Evolutionary conservation across 2,888 invertebrate genomes (phyloP).

Genomic region (Patella caerulea): DNA sequence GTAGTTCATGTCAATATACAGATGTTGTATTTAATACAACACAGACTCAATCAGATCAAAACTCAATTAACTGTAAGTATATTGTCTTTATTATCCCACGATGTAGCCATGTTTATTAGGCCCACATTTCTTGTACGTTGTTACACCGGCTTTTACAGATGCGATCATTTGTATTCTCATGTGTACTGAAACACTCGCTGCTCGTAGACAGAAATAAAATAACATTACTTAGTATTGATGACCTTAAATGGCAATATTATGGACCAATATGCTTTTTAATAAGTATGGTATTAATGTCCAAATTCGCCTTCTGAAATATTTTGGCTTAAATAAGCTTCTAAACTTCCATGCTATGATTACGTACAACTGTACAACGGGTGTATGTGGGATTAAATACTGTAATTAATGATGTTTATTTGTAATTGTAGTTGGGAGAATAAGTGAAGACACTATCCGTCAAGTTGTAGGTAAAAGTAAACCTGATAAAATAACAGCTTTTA

Average conservation of each 20-base stretch:
- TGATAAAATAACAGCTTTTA: slow-evolving; percentile 44
- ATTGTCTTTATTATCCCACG: not conserved
- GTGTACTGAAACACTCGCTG: too few relatives aligned
- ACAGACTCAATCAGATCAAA: not conserved
- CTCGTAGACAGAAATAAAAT: too few relatives aligned
- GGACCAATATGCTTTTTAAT: too few relatives aligned
- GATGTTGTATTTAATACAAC: not conserved
- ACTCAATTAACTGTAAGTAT: not conserved
- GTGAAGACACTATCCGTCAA: slow-evolving; percentile 33
- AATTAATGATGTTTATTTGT: not conserved
- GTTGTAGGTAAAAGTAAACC: slow-evolving; percentile 43
- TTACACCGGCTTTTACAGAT: too few relatives aligned
- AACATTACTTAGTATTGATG: too few relatives aligned
- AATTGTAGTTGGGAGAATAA: slow-evolving; percentile 45
- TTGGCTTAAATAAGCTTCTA: not conserved
- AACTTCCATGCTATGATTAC: not conserved
- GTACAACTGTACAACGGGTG: not conserved
- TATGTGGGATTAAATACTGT: not conserved
- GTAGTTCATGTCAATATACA: not conserved
- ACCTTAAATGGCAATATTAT: slow-evolving; percentile 7
- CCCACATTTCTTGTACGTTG: not conserved
- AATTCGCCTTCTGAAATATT: not conserved
- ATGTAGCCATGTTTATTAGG: not conserved
- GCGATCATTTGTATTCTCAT: too few relatives aligned
- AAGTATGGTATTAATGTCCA: too few relatives aligned